Conservation (phyloP, 2,888 invertebrate species). For the Apodemia hepburni region DNA sequence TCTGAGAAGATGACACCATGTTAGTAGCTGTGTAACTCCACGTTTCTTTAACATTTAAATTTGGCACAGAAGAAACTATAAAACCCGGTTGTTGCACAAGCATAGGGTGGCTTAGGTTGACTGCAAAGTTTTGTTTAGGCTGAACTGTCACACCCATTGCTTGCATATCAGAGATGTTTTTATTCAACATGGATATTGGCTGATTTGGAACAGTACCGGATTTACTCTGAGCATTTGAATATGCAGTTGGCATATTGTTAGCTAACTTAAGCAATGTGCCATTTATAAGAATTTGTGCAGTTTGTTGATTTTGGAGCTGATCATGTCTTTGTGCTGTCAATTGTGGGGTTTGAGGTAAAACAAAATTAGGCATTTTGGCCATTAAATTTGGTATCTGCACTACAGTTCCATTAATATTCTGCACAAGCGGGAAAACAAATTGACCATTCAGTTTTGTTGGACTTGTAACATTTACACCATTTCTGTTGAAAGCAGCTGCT, state of each 20-base stretch:
- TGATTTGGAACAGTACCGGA: conserved; percentile 58
- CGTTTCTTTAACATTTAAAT: conserved; percentile 71
- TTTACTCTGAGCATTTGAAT: conserved; percentile 55
- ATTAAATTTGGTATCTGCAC: conserved; percentile 82
- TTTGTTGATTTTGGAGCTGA: conserved; percentile 64
- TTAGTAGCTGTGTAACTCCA: conserved; percentile 63
- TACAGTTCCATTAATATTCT: conserved; percentile 78
- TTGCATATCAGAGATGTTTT: conserved; percentile 65
- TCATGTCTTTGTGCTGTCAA: conserved; percentile 58
- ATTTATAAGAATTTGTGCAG: conserved; percentile 72
- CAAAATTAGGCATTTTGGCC: conserved; percentile 78
- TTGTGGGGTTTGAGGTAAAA: conserved; percentile 64
- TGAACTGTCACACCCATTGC: conserved; percentile 70
- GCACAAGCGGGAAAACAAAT: conserved; percentile 81
- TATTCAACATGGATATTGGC: conserved; percentile 62
- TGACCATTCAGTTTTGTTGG: conserved; percentile 72
- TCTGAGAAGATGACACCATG: conserved; percentile 50
- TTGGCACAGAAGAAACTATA: conserved; percentile 77
- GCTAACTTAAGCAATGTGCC: conserved; percentile 73
- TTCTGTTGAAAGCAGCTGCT: conserved; percentile 51
- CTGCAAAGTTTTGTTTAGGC: conserved; percentile 74
- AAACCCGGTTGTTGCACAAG: conserved; percentile 71
- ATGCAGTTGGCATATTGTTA: conserved; percentile 56
- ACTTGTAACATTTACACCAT: conserved; percentile 67
- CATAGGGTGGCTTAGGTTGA: conserved; percentile 74